These are phyloP conservation scores for Talpa occidentalis DNA, from an alignment of 2,113 vertebrate species.

Conservation along the genomic window DNA sequence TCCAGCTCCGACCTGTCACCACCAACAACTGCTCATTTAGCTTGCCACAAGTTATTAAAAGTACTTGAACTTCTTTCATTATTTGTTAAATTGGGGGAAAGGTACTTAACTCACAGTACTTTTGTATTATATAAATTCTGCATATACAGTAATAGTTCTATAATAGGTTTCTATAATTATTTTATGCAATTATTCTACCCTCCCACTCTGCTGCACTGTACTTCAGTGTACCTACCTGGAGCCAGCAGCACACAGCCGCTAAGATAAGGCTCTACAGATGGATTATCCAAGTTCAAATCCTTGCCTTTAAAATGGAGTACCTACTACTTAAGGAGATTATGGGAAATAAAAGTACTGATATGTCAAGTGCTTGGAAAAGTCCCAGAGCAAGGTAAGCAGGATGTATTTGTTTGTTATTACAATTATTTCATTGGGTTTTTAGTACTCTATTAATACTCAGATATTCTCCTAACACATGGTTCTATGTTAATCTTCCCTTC, in stretches of 20 bases:
- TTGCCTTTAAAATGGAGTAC: neutral
- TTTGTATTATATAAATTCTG: neutral
- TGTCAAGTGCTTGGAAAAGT: neutral
- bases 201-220: neutral
- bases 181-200: neutral
- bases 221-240: neutral
- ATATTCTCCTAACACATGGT: neutral
- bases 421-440: neutral
- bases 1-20: neutral
- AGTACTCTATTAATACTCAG: neutral
- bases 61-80: neutral
- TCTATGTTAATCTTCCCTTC: neutral
- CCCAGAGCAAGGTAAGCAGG: neutral
- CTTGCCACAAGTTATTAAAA: neutral
- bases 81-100: neutral
- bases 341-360: neutral
- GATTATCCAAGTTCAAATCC: neutral
- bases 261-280: neutral
- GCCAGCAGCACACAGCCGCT: neutral
- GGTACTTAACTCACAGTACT: neutral
- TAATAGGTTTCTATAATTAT: neutral
- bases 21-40: neutral
- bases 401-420: neutral
- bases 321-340: neutral
- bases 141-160: neutral